Evolutionary conservation across 2,797 vertebrate species (phyloP), one percentile per base, ranked within the genome.

Genomic region (Diglossa cyanea): DNA sequence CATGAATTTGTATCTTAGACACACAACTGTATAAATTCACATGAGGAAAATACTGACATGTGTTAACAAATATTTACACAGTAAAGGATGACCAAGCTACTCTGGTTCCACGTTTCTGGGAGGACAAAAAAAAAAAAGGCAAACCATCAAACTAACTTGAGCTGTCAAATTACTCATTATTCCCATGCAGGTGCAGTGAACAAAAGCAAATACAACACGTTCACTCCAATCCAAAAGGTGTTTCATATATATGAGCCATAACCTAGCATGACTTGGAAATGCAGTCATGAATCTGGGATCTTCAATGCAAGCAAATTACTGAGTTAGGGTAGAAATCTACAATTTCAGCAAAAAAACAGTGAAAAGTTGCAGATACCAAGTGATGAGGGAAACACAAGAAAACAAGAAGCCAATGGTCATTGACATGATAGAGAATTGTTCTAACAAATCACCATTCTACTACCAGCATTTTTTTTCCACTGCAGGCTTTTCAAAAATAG

Each of bases 11-110:
- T 25, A 45, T 60, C 28, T 73, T 37, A 53, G n/a, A 53, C 31
- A 79, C 9, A n/a, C 25, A 86, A 13, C 13, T 14, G 14, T 30
- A 63, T 28, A 61, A 82, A 87, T 26, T 76, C 67, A 75, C 21
- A 16, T 0, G 10, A 39, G 31, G 21, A 39, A 94, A 83, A 62
- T 6, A 80, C 0, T 23, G 18, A 70, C 16, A 15, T 1, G 0
- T 9, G 11, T 67, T 67, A 58, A 50, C 30, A 67, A 76, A 63
- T 50, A 80, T 23, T 77, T 45, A 66, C 23, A 83, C 26, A 45
- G 23, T 10, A 60, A 55, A 90, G 54, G 15, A 90, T 50, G 91
- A 74, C 3, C 17, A 50, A 71, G 45, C 58, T 45, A 57, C 17
- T 33, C 31, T 18, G 7, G 21, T 87, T 80, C 88, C 54, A 72